Percentiles rank a stretch among this genome's conserved stretches.
Conservation (phyloP, 2,113 vertebrate genomes). For the Ophiodon elongatus region DNA sequence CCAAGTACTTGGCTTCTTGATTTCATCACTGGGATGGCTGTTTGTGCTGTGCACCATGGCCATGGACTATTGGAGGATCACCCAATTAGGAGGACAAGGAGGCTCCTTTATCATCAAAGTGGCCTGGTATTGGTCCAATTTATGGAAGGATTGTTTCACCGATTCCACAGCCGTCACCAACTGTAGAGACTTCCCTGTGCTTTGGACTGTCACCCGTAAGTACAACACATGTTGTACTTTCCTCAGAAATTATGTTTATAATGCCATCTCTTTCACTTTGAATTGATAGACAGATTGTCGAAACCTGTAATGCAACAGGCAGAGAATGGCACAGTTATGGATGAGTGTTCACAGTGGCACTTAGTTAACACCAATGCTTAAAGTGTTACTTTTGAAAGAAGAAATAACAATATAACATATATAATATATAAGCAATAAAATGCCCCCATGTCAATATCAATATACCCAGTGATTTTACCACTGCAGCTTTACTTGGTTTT, state of each 20-base stretch:
- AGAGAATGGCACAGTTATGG: not conserved
- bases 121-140: slow-evolving; percentile 93
- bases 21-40: slow-evolving; percentile 90
- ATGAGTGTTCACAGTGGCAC: not conserved
- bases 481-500: no score
- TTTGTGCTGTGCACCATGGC: slow-evolving; percentile 91
- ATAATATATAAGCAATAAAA: not conserved
- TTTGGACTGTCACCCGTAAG: slow-evolving; percentile 91
- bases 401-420: not conserved
- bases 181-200: slow-evolving; percentile 91
- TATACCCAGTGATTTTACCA: no score
- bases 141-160: slow-evolving; percentile 94
- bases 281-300: not conserved
- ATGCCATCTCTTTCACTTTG: not conserved
- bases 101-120: slow-evolving; percentile 90
- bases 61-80: slow-evolving; percentile 93
- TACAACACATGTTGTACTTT: not conserved
- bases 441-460: not conserved
- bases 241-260: not conserved
- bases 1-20: slow-evolving; percentile 90
- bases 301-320: not conserved
- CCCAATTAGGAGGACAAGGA: slow-evolving; percentile 89
- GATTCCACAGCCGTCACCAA: slow-evolving; percentile 91
- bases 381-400: not conserved
- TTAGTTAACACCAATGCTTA: not conserved